Evolutionary conservation across 2,113 vertebrate species (phyloP), one percentile per base, ranked within the genome.

Genomic region (Rousettus leschenaultii): DNA sequence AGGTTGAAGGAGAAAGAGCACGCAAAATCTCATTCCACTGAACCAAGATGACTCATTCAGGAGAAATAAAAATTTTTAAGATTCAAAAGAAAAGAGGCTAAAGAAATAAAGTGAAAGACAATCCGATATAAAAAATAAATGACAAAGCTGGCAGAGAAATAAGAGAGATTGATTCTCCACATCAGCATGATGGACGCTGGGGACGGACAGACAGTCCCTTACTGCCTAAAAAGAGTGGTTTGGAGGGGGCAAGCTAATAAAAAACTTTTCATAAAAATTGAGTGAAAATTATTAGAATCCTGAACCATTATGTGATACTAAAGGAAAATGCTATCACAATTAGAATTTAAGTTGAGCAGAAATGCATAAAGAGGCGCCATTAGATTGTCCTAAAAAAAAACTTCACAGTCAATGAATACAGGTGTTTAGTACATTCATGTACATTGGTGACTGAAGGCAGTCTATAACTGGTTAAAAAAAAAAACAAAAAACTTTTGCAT

Each of bases 1-100:
- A 70, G 48, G 94, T 68, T 83, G 83, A 96, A 84, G 78, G 35
- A 97, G 95, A 93, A 43, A 6, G 59, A 77, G 5, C 7, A 8
- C 38, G 48, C 53, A 61, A 95, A 96, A 97, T 97, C 97, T 83
- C 91, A 96, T 98, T 98, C 96, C 95, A 97, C 97, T 78, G 91
- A 95, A 86, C 80, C 84, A 71, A 86, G 97, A 96, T 57, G 86
- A 94, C 97, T 95, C 84, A 93, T 96, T 94, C 13, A 88, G 97
- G 97, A 97, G 80, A 98, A 97, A 96, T 91, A 88, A 87, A 95
- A 83, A 96, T 95, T 97, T 82, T 70, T 97, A 97, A 96, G 95
- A 84, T 61, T 97, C 88, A 93, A 96, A 98, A 96, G 92, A 83
- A 97, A 51, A 96, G 61, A 95, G 45, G 95, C 22, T n/a, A 93